Base-by-base conservation (phyloP, 2,113 vertebrate species). In the Erythrocercus mccallii region DNA sequence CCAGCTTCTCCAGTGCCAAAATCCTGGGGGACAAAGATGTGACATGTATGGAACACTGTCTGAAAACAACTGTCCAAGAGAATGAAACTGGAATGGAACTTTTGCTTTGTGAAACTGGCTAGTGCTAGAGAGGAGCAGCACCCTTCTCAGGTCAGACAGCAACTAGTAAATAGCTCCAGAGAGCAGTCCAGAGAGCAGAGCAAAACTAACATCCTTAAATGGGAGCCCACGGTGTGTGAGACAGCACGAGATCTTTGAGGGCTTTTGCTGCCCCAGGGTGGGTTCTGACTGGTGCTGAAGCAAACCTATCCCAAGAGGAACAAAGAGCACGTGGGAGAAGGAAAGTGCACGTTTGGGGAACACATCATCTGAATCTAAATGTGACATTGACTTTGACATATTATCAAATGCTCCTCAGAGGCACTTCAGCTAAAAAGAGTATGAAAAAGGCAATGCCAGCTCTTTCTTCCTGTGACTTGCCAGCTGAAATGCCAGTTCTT, bases 1-100 rank as follows among this genome's bases (percentile, higher is more conserved):
- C 99, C 40, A 99, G 98, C 94, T 99, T 99, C 98, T 99, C 99
- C 96, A 99, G 94, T 1, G 99, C 99, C 98, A 99, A 98, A 97
- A 99, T 99, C 96, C 99, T 99, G 93, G 3, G 15, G 35, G 81
- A 81, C 35, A 97, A 19, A 85, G 73, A 96, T 1, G 6, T 1
- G 2, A 80, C 35, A 47, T 0, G 12, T 4, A 4, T 88, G 69
- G 28, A 94, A 72, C 5, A 47, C 2, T 4, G 24, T 27, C 16
- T 3, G 6, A 81, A 61, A 79, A 19, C 20, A 57, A 23, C 37
- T 15, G 22, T 15, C 30, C 30, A 28, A 30, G 11, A 81, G 50
- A 91, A 66, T 0, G 0, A 6, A 18, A 50, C 5, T 11, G 15
- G 28, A 95, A 30, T 0, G 7, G 33, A 89, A 69, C 18, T 24